Evolutionary conservation across 2,888 invertebrate genomes (phyloP), one percentile per base, ranked within the genome.

Genomic region (Spodoptera picta): DNA sequence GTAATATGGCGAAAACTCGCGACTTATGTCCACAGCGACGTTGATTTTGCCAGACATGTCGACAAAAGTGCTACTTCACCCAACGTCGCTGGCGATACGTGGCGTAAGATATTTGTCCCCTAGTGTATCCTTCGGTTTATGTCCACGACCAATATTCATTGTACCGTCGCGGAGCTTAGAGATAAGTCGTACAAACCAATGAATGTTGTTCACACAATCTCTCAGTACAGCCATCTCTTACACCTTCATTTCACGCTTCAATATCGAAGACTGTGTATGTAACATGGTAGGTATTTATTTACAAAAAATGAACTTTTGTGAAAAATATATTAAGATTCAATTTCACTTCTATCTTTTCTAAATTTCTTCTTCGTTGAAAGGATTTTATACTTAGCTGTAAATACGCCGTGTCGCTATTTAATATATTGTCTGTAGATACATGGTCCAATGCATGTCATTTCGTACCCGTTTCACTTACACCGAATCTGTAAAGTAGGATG

Each of bases 331-430:
- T 65, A 74, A 69, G 53, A 46, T 57, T 60, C 47, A 51, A 69
- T 65, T 74, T 56, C 52, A 60, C 42, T 69, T 69, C 42, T 58
- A 48, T 31, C 42, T 11, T 55, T 36, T 69, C 50, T 69, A 51
- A 57, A 54, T 63, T 73, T 74, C 73, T 73, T 73, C 77, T 75
- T 67, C 65, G 31, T 71, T 73, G 57, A 7, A 64, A 61, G 50
- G 47, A 73, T 64, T 69, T 76, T 73, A 73, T 70, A 79, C 79
- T 80, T 77, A 73, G 89, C 89, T 88, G 89, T 89, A 89, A 55
- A 87, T 88, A 81, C 45, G 83, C 85, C 82, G 64, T 78, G 70
- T 81, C 68, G 65, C 73, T 73, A 74, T 79, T 78, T 73, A 75
- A 79, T 78, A 77, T 82, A 82, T 82, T 74, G 77, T 83, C 77